phyloP scores from a whole-genome alignment of 2,888 invertebrate genomes.

The Scelioninae gen. 1 region DNA sequence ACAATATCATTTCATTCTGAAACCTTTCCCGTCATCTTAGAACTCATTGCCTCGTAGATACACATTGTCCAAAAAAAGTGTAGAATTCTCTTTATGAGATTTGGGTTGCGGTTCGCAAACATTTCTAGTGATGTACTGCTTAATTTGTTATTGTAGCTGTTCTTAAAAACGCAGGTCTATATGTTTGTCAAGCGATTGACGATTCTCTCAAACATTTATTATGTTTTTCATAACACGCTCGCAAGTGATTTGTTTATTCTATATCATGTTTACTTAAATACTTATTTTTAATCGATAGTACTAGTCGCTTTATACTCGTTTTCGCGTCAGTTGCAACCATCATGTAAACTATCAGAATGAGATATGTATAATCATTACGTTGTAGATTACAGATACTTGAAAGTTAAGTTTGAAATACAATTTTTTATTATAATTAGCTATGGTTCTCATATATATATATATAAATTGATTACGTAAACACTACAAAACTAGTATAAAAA shows the following conservation, averaged over 20 bases:
- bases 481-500: too few species aligned
- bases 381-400: too few species aligned
- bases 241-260: conserved; percentile 62
- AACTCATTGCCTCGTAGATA: conserved; percentile 62
- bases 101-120: conserved; percentile 50
- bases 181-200: conserved; percentile 74
- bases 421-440: too few species aligned
- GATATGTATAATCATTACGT: too few species aligned
- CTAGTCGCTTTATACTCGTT: conserved; percentile 32
- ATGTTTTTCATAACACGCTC: conserved; percentile 82
- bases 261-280: conserved; percentile 28
- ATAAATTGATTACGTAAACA: too few species aligned
- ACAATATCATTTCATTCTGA: conserved; percentile 81
- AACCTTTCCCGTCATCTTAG: conserved; percentile 55
- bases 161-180: conserved; percentile 75
- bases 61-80: conserved; percentile 61
- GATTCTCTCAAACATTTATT: conserved; percentile 82
- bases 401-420: too few species aligned
- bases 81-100: conserved; percentile 55
- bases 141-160: conserved; percentile 84
- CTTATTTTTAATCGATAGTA: conserved; percentile 60
- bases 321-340: conserved; percentile 47
- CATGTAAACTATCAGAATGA: conserved; percentile 35
- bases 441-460: too few species aligned
- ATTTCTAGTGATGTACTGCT: conserved; percentile 70